Evolutionary conservation across 2,888 invertebrate species (phyloP).

Genomic region (Orthonevra nobilis): DNA sequence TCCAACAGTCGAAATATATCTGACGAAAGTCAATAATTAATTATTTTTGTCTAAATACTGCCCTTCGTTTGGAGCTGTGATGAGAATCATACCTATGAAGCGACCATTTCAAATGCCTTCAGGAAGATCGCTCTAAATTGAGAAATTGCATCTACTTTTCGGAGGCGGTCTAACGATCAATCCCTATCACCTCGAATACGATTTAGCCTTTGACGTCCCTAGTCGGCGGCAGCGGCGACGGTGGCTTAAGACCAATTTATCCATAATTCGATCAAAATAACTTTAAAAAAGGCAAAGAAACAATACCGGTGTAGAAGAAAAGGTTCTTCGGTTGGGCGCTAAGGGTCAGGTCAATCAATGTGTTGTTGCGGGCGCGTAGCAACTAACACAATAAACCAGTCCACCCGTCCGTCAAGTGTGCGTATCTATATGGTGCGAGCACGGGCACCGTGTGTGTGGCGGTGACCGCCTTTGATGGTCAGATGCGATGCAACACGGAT

Average conservation of each 20-base stretch:
- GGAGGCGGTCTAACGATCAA: slow-evolving; percentile 46
- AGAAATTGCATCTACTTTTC: slow-evolving; percentile 49
- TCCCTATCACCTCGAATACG: slow-evolving; percentile 49
- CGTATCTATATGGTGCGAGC: slow-evolving; percentile 6
- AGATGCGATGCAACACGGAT: slow-evolving; percentile 62
- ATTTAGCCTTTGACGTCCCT: slow-evolving; percentile 14
- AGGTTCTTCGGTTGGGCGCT: slow-evolving; percentile 55
- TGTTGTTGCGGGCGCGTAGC: slow-evolving; percentile 64
- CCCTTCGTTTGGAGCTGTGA: no score
- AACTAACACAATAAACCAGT: slow-evolving; percentile 51
- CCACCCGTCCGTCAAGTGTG: slow-evolving; percentile 39
- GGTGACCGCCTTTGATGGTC: slow-evolving; percentile 62
- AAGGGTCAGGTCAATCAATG: slow-evolving; percentile 68
- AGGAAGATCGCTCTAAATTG: no score
- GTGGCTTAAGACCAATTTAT: slow-evolving; percentile 47
- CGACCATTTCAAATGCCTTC: no score
- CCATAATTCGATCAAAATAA: slow-evolving; percentile 68
- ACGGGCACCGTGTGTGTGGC: slow-evolving; percentile 49
- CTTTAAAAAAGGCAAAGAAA: slow-evolving; percentile 33
- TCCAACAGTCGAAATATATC: no score
- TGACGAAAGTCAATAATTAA: no score
- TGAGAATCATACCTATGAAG: no score
- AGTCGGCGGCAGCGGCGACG: slow-evolving; percentile 8
- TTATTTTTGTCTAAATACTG: no score
- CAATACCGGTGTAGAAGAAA: slow-evolving; percentile 39